phyloP scores from a whole-genome alignment of 92 coral and sea anemone species.

The Heteractis magnifica region DNA sequence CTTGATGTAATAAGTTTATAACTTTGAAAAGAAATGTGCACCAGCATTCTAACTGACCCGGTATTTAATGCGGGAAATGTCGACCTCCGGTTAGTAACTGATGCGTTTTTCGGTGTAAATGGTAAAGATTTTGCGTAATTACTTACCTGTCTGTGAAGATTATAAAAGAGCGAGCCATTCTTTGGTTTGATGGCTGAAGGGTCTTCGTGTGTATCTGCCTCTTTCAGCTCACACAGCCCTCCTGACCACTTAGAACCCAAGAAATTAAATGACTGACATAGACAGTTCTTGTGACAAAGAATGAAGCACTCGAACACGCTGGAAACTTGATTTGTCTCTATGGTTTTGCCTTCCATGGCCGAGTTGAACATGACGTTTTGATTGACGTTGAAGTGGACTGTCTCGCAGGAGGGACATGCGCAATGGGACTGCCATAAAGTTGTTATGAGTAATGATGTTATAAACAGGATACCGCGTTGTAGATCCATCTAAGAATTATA shows the following conservation, averaged over 20 bases:
- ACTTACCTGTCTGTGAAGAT: slow-evolving; percentile 18
- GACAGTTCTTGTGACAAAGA: slow-evolving; percentile 14
- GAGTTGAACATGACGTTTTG: slow-evolving; percentile 19
- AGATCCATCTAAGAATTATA: not conserved
- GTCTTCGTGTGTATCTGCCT: not conserved
- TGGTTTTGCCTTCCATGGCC: not conserved
- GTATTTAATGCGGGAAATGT: too few species aligned
- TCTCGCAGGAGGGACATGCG: slow-evolving; percentile 11
- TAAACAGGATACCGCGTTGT: not conserved
- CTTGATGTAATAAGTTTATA: too few species aligned
- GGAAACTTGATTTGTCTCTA: not conserved
- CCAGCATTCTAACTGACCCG: too few species aligned
- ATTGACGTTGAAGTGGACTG: slow-evolving; percentile 6
- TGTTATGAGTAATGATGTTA: not conserved
- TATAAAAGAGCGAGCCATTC: slow-evolving; percentile 17
- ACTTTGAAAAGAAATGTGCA: too few species aligned
- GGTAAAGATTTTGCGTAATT: too few species aligned
- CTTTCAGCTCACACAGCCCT: slow-evolving; percentile 16
- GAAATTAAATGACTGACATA: slow-evolving; percentile 15
- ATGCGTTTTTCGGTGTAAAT: too few species aligned
- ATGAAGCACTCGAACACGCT: slow-evolving; percentile 18
- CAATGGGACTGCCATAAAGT: not conserved
- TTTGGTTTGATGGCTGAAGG: not conserved
- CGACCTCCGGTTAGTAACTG: too few species aligned
- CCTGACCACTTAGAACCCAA: slow-evolving; percentile 5